Evolutionary conservation across 2,113 vertebrate genomes (phyloP), one percentile per base, ranked within the genome.

Genomic region (Aptenodytes forsteri): DNA sequence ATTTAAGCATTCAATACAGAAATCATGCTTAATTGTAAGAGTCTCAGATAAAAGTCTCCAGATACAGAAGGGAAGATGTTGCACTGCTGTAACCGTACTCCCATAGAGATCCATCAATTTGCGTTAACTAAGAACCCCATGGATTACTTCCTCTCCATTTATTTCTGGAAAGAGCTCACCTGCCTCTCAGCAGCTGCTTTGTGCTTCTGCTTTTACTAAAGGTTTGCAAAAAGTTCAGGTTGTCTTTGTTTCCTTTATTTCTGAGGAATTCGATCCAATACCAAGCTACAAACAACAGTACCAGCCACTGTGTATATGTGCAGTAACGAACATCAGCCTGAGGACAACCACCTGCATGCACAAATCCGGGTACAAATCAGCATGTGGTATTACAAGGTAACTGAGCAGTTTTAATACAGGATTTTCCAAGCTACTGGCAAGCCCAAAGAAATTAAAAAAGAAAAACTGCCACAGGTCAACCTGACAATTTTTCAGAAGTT

Each of bases 1-100:
- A 96, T 93, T 96, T 80, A 93, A 92, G 88, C 80, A 95, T 91
- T 95, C 96, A 73, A 86, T 96, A 93, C 59, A 95, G 89, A 93
- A 96, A 96, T 91, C 91, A 77, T 90, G 82, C 93, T 91, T 95
- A 81, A 79, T 90, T 1, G 11, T 84, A 93, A 65, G 58, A 91
- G 71, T 56, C 91, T 96, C 64, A 36, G 71, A 93, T 94, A 97
- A 96, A 96, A 94, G 52, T 70, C 67, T 94, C 89, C 91, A 83
- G 90, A 82, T 44, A 87, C 82, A 89, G 81, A 86, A 82, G 46
- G 52, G 64, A 91, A 90, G 66, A 91, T 29, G 77, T 38, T 86
- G 58, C 59, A 59, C 40, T 81, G 79, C 54, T 49, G 9, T 77
- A 90, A 80, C 66, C 40, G 21, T 82, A 75, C 58, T 90, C 38